Base-by-base conservation (phyloP, 2,888 invertebrate species). In the Polymixis lichenea region DNA sequence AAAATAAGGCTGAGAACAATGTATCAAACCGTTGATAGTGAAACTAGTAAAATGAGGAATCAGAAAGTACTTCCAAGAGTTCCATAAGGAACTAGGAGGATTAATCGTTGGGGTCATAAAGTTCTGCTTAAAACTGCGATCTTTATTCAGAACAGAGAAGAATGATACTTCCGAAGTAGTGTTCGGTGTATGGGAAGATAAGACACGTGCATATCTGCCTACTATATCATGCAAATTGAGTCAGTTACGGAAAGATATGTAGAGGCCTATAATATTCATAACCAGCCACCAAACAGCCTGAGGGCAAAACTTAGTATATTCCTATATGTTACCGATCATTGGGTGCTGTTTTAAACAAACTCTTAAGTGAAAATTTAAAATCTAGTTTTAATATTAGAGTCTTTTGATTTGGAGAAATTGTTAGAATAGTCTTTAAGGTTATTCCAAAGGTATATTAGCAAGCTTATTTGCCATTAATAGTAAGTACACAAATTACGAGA, bases 241-340 rank as follows among this genome's bases (percentile, higher is more conserved):
- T 64, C 51, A 51, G 65, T 32, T 32, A 56, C n/a, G 15, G 43
- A 74, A 72, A 81, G 5, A 81, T 72, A 72, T 38, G 38, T 22
- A 51, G 22, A 46, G 43, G 43, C 15, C 13, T 78, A 67, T 32
- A 62, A 25, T 74, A 81, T 67, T 81, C 66, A 81, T 67, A 78
- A 67, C 8, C 17, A 32, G 38, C 13, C 58, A 58, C 56, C 22
- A 61, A 51, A 43, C 19, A 61, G 22, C 55, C 61, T 1, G 17
- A 62, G n/a, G 51, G 32, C 15, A 32, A 62, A n/a, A 46, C 17
- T 19, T 51, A 53, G 32, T n/a, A 53, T 46, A 56, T n/a, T 62
- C 32, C 19, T 61, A 11, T 55, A 51, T n/a, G 19, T 55, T 55
- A 17, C 4, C 17, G 69, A 51, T 25, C 11, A 51, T 32, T 38